A percentile compares a stretch with the other conserved stretches of the same genome.
phyloP scores from a whole-genome alignment of 2,888 invertebrate genomes.

The Meiosimyza decipiens region DNA sequence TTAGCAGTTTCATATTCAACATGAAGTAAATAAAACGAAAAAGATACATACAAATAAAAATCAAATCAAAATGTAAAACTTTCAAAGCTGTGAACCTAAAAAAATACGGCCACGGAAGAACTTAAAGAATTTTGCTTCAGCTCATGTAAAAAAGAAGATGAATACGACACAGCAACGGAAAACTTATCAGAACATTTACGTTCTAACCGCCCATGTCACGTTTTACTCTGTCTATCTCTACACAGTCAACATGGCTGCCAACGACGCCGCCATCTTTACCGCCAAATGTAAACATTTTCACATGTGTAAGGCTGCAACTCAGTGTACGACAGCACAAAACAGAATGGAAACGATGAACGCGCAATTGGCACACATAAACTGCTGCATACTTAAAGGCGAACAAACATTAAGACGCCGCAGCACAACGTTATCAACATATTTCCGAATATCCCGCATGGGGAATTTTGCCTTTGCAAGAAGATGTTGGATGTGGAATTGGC shows the following conservation, averaged over 20 bases:
- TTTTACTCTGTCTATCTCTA: background rate
- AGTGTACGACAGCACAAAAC: background rate
- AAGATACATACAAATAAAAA: too few species aligned
- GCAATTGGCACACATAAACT: constrained; percentile 17
- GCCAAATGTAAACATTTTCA: background rate
- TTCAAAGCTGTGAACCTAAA: too few species aligned
- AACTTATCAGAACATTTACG: too few species aligned
- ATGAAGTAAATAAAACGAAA: too few species aligned
- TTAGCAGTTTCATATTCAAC: too few species aligned
- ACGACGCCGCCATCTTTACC: background rate
- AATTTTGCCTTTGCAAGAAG: constrained; percentile 14
- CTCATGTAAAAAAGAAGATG: too few species aligned
- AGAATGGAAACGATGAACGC: background rate
- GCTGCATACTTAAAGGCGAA: constrained; percentile 19
- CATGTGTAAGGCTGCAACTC: background rate
- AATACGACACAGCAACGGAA: too few species aligned
- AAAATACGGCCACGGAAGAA: too few species aligned
- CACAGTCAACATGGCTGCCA: background rate
- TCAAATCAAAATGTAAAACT: too few species aligned
- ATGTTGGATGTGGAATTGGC: constrained; percentile 4
- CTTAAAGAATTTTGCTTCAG: too few species aligned
- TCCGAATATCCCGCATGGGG: background rate
- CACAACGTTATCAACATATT: background rate
- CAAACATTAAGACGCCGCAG: constrained; percentile 8
- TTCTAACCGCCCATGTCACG: background rate